phyloP scores from a whole-genome alignment of 2,888 invertebrate genomes.

The Troides aeacus region DNA sequence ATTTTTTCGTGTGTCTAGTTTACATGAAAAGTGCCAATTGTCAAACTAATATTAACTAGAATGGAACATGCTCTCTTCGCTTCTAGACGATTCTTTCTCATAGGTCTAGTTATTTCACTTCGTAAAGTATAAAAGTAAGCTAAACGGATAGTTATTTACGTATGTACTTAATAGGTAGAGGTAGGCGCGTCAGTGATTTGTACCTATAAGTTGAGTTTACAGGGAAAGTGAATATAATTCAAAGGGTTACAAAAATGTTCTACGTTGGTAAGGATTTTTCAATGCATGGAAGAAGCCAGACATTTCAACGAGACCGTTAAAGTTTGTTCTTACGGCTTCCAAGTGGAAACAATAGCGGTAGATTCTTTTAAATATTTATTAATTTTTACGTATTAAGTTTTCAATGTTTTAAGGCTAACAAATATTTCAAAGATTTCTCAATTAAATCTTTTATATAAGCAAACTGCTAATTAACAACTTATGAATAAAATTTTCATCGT shows the following conservation, averaged over 20 bases:
- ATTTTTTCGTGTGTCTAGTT: too few relatives aligned
- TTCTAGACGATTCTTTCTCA: too few relatives aligned
- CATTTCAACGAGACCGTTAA: constrained; percentile 1
- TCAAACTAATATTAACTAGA: too few relatives aligned
- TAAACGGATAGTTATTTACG: too few relatives aligned
- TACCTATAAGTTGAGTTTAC: neutral
- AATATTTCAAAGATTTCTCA: neutral
- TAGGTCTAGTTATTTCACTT: too few relatives aligned
- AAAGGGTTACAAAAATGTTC: neutral
- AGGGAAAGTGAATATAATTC: neutral
- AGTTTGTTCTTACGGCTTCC: constrained; percentile 19
- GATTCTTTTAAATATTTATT: neutral
- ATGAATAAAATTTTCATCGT: neutral
- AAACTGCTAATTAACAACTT: neutral
- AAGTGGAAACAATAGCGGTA: neutral
- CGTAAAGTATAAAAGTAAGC: too few relatives aligned
- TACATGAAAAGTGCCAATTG: too few relatives aligned
- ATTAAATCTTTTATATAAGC: neutral
- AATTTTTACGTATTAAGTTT: neutral
- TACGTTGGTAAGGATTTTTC: neutral
- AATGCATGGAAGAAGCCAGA: constrained; percentile 2
- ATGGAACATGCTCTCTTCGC: too few relatives aligned
- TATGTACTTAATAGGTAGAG: too few relatives aligned
- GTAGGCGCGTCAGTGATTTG: too few relatives aligned
- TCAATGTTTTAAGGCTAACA: neutral